A percentile compares a stretch with the other conserved stretches of the same genome.
Conservation (phyloP, 1,140 invertebrate species). For the Drosophila parvula region DNA sequence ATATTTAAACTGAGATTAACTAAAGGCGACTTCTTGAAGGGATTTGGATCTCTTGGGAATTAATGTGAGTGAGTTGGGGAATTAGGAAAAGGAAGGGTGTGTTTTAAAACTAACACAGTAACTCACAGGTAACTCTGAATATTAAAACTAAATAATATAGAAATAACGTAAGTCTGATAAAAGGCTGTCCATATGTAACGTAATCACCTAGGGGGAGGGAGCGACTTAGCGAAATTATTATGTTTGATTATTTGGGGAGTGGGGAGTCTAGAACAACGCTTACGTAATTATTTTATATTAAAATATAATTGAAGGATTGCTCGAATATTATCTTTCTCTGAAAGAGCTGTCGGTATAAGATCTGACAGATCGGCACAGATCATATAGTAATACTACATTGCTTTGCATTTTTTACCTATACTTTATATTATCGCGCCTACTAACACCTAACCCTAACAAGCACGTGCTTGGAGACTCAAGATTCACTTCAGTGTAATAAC, state of each 20-base stretch:
- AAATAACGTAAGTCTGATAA: not conserved
- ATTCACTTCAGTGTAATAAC: too few species aligned
- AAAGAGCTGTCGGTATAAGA: not conserved
- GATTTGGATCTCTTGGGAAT: not conserved
- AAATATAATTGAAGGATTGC: too few species aligned
- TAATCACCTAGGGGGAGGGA: too few species aligned
- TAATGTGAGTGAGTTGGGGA: not conserved
- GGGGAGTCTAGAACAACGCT: too few species aligned
- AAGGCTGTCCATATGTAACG: not conserved
- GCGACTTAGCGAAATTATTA: too few species aligned
- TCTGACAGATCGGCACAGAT: too few species aligned
- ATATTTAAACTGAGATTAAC: not conserved
- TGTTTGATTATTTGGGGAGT: too few species aligned
- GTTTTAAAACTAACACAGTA: constrained; percentile 3
- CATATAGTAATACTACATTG: not conserved
- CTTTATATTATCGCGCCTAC: too few species aligned
- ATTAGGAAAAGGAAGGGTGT: not conserved
- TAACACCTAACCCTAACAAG: too few species aligned
- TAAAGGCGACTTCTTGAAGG: not conserved
- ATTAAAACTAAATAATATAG: not conserved
- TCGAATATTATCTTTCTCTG: not conserved
- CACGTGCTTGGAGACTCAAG: too few species aligned
- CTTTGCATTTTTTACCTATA: too few species aligned
- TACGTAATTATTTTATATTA: too few species aligned
- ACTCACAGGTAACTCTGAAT: not conserved